Evolutionary conservation across 2,888 invertebrate genomes (phyloP).

Genomic region (Heliconius charithonia): DNA sequence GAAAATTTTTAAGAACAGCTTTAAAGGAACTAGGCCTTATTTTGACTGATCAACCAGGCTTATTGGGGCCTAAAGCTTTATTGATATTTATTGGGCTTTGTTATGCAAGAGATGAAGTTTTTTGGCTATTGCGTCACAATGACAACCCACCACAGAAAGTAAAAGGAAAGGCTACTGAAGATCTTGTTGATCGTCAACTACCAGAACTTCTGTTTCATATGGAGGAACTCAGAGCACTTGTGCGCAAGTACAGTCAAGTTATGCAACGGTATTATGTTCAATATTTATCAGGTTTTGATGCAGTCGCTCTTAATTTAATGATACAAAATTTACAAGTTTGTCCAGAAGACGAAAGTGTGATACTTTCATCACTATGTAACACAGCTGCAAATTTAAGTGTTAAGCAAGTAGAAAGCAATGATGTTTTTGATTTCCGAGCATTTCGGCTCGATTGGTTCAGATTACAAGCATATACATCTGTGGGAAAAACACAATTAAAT

Average conservation of each 20-base stretch:
- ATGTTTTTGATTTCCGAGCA: conserved; percentile 97
- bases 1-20: conserved; percentile 97
- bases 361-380: conserved; percentile 95
- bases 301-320: conserved; percentile 93
- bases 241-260: conserved; percentile 97
- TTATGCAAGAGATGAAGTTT: conserved; percentile 97
- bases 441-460: conserved; percentile 99
- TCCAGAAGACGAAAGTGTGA: conserved; percentile 97
- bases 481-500: conserved; percentile 90
- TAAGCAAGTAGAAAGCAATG: conserved; percentile 98
- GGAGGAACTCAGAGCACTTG: conserved; percentile 97
- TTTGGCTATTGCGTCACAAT: conserved; percentile 97
- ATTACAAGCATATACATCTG: conserved; percentile 96
- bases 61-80: conserved; percentile 98
- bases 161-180: conserved; percentile 95
- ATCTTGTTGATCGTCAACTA: conserved; percentile 96
- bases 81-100: conserved; percentile 98
- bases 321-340: conserved; percentile 92
- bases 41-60: conserved; percentile 98
- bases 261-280: conserved; percentile 99
- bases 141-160: conserved; percentile 97
- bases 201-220: conserved; percentile 99
- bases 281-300: conserved; percentile 98
- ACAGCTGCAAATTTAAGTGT: conserved; percentile 93
- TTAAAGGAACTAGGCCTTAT: conserved; percentile 97